A percentile compares a stretch with the other conserved stretches of the same genome.
phyloP scores from a whole-genome alignment of 2,113 vertebrate genomes.

The Odontesthes bonariensis region DNA sequence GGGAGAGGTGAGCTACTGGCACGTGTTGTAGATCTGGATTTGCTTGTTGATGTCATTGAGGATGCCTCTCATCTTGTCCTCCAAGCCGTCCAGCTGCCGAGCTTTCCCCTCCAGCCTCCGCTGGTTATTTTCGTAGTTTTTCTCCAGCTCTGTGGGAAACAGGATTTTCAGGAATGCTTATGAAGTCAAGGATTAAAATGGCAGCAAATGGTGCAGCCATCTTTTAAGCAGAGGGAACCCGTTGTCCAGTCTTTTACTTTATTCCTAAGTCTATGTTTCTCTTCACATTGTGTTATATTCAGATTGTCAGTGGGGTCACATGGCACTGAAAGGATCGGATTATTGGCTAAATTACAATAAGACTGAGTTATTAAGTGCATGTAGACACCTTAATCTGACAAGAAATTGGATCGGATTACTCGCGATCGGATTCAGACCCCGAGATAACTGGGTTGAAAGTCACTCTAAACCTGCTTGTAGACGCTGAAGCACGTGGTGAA shows the following conservation, averaged over 20 bases:
- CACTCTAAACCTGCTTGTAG: no score
- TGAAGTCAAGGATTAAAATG: neutral
- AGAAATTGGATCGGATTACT: no score
- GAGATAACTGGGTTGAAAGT: no score
- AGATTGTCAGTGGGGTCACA: no score
- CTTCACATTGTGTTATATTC: neutral
- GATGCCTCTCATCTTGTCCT: constrained; percentile 93
- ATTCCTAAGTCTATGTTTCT: neutral
- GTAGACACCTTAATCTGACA: no score
- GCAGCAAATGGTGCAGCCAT: neutral
- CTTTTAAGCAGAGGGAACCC: neutral
- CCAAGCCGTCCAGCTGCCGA: constrained; percentile 91
- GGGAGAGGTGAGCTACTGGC: constrained; percentile 82
- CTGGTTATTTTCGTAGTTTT: constrained; percentile 92
- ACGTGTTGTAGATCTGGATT: constrained; percentile 98
- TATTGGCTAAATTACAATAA: no score
- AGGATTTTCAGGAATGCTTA: constrained; percentile 13
- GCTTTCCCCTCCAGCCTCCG: constrained; percentile 90
- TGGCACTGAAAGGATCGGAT: no score
- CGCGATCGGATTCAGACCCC: no score
- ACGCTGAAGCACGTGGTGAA: no score
- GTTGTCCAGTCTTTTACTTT: neutral
- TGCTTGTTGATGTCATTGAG: constrained; percentile 94
- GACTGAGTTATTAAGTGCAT: no score
- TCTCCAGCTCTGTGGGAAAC: constrained; percentile 87